Conservation (phyloP, 1,140 invertebrate genomes). For the Papilio aristodemus region DNA sequence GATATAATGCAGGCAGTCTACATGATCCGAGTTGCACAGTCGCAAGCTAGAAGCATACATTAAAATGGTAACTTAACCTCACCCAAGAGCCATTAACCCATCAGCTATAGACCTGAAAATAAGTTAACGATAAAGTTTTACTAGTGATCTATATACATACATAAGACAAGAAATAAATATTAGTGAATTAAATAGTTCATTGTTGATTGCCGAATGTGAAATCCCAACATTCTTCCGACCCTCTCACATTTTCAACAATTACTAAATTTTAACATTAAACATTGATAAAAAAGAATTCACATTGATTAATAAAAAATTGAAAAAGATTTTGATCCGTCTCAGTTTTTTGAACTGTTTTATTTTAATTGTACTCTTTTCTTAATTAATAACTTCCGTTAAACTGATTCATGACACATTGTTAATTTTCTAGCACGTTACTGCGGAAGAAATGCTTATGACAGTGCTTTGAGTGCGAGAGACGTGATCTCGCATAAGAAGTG, state of each 20-base stretch:
- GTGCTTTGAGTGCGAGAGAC: background rate
- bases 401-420: constrained; percentile 13
- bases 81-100: constrained; percentile 28
- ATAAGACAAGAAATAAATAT: too few relatives aligned
- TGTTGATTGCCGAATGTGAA: too few relatives aligned
- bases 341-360: too few relatives aligned
- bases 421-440: constrained; percentile 14
- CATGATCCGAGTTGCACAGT: background rate
- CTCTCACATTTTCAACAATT: too few relatives aligned
- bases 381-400: background rate
- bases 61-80: constrained; percentile 6
- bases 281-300: too few relatives aligned
- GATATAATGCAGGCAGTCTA: constrained; percentile 1
- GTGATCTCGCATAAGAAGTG: constrained; percentile 14
- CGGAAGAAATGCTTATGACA: background rate
- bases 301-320: too few relatives aligned
- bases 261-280: too few relatives aligned
- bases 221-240: too few relatives aligned
- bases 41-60: constrained; percentile 4
- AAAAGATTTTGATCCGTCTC: too few relatives aligned
- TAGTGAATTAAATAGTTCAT: too few relatives aligned
- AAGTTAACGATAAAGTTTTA: background rate
- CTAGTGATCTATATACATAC: too few relatives aligned
- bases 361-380: background rate
- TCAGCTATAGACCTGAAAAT: constrained; percentile 32